Conservation (phyloP, 2,888 invertebrate species). For the Orthonevra nobilis region DNA sequence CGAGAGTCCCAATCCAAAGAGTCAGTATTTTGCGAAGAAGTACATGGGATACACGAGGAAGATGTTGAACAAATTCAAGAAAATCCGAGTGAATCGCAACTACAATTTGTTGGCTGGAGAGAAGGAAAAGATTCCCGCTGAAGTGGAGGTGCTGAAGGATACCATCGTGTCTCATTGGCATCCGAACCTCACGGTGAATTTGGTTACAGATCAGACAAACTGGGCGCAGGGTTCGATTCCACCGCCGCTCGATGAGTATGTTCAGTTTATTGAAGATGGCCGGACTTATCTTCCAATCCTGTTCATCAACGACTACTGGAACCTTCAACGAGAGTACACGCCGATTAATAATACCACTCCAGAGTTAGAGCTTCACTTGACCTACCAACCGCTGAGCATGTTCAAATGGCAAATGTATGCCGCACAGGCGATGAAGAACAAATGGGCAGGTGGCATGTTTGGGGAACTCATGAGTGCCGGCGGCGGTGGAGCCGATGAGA, state of each 20-base stretch:
- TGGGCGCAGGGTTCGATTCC: conserved; percentile 96
- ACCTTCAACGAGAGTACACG: conserved; percentile 95
- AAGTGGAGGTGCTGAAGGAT: conserved; percentile 88
- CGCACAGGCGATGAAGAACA: conserved; percentile 95
- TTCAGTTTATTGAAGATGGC: conserved; percentile 92
- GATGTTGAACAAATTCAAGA: conserved; percentile 95
- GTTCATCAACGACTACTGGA: conserved; percentile 99
- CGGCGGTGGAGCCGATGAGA: conserved; percentile 85
- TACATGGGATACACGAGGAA: conserved; percentile 88
- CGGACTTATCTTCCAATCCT: conserved; percentile 95
- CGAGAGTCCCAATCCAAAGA: conserved; percentile 88
- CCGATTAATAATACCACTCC: conserved; percentile 93
- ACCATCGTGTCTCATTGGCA: conserved; percentile 99
- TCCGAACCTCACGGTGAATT: conserved; percentile 97
- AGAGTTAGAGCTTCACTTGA: conserved; percentile 85
- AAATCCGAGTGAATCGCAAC: conserved; percentile 90
- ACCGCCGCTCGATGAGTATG: conserved; percentile 94
- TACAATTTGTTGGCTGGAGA: conserved; percentile 96
- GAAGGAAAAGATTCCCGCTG: conserved; percentile 82
- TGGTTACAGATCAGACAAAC: conserved; percentile 96
- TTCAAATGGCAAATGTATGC: conserved; percentile 99
- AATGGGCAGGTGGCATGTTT: conserved; percentile 85
- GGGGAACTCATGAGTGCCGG: conserved; percentile 85
- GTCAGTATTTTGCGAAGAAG: conserved; percentile 84
- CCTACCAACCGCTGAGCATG: conserved; percentile 94